phyloP scores from a whole-genome alignment of 2,113 vertebrate species.

The Alligator sinensis region DNA sequence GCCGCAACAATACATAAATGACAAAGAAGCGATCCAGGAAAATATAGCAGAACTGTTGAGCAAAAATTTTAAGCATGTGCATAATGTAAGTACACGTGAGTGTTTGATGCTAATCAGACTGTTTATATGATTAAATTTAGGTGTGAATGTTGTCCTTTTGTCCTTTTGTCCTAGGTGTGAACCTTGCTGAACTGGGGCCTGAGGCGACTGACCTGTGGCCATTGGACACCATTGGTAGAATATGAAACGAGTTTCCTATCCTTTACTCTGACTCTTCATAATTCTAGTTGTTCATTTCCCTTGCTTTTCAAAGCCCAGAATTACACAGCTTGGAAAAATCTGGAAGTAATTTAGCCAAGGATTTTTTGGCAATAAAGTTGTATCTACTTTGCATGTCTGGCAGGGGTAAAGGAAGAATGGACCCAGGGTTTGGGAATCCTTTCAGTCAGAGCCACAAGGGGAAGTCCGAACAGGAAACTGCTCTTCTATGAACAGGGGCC shows the following conservation, averaged over 20 bases:
- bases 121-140: not conserved
- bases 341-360: slow-evolving; percentile 45
- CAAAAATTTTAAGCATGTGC: not conserved
- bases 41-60: not conserved
- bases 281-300: slow-evolving; percentile 64
- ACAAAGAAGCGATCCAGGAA: not conserved
- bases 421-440: not conserved
- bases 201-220: not conserved
- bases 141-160: too few relatives aligned
- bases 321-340: slow-evolving; percentile 68
- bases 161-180: not conserved
- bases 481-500: too few relatives aligned
- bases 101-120: not conserved
- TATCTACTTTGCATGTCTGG: not conserved
- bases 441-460: not conserved
- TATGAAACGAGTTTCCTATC: slow-evolving; percentile 50
- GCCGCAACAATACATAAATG: too few relatives aligned
- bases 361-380: slow-evolving; percentile 15
- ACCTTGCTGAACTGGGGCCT: not conserved
- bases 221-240: slow-evolving; percentile 15
- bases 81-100: not conserved
- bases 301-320: slow-evolving; percentile 68
- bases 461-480: not conserved
- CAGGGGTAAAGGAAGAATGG: slow-evolving; percentile 37
- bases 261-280: slow-evolving; percentile 13